Base-by-base conservation (phyloP, 2,113 vertebrate genomes). In the Mustela lutreola region DNA sequence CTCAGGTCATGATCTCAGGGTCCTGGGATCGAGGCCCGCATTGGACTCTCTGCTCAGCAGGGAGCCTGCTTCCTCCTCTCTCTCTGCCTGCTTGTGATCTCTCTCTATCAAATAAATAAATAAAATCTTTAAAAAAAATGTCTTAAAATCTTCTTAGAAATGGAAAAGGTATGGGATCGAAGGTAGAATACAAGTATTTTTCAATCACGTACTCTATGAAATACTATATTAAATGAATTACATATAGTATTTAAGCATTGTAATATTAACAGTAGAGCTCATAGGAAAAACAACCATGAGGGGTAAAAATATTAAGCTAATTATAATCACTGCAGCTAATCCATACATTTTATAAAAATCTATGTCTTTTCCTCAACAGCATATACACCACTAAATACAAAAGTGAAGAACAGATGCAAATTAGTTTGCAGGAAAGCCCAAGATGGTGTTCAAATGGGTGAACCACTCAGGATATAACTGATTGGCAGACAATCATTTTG, bases 121-220 rank as follows among this genome's bases (percentile, higher is more conserved):
- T 36, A 36, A 36, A 36, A 36, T 36, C 36, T 36, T 36, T 36
- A 36, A 36, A 36, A 36, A 36, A 85, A 84, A 48, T 45, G 26
- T 45, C 48, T 96, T 31, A 70, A 89, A 89, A 92, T 22, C 39
- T 84, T 67, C 28, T 95, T 84, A 33, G 33, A 85, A 80, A 85
- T 63, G 58, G 15, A 70, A 92, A 93, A 33, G 39, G 2, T 79
- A 91, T 85, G 5, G 16, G 22, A 93, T 33, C 2, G 26, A 19
- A 53, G 31, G 7, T 9, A 39, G 4, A 91, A 53, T 11, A 91
- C 10, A 62, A 22, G 84, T 33, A 48, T 45, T 78, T 93, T 86
- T 75, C 2, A 67, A 85, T 80, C 4, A 45, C 11, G 5, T 53
- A 26, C 26, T 93, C 39, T 75, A 33, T 67, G 48, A 84, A 84